Conservation (phyloP, 2,888 invertebrate species). For the Drosophila meridiana region DNA sequence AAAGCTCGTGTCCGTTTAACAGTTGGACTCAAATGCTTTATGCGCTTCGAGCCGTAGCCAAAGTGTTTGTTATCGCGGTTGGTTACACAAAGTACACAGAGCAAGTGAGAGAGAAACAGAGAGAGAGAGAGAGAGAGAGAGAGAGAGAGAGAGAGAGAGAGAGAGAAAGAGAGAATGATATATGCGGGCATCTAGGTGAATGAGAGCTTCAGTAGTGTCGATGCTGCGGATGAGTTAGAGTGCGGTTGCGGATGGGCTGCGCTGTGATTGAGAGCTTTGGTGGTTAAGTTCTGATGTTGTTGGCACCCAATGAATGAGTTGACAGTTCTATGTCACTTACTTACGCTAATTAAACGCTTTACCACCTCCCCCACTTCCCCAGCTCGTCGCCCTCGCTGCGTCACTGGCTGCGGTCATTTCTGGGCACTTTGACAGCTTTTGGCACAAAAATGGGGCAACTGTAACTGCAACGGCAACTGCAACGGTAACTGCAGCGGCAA, state of each 20-base stretch:
- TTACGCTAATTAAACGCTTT: constrained; percentile 75
- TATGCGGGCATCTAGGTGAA: constrained; percentile 3
- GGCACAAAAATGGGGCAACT: constrained; percentile 47
- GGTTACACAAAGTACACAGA: constrained; percentile 43
- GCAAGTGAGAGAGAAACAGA: not conserved
- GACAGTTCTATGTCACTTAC: constrained; percentile 70
- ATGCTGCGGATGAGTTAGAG: not conserved
- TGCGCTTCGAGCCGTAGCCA: constrained; percentile 42
- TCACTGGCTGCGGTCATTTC: constrained; percentile 37
- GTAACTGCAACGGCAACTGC: not conserved
- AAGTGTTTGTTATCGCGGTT: constrained; percentile 64
- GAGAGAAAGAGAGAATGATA: not conserved
- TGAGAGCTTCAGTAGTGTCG: not conserved
- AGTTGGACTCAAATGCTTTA: constrained; percentile 33
- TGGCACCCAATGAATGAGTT: constrained; percentile 53
- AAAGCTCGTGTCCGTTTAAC: constrained; percentile 13
- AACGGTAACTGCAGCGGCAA: constrained; percentile 8
- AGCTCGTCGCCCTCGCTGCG: constrained; percentile 13
- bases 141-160: not conserved
- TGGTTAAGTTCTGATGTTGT: constrained; percentile 25
- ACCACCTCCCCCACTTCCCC: not conserved
- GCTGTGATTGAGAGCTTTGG: constrained; percentile 27
- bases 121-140: not conserved
- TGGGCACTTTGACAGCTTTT: constrained; percentile 58
- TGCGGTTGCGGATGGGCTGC: not conserved